Conservation (phyloP, 2,888 invertebrate genomes). For the Pachycephus smyrnensis region DNA sequence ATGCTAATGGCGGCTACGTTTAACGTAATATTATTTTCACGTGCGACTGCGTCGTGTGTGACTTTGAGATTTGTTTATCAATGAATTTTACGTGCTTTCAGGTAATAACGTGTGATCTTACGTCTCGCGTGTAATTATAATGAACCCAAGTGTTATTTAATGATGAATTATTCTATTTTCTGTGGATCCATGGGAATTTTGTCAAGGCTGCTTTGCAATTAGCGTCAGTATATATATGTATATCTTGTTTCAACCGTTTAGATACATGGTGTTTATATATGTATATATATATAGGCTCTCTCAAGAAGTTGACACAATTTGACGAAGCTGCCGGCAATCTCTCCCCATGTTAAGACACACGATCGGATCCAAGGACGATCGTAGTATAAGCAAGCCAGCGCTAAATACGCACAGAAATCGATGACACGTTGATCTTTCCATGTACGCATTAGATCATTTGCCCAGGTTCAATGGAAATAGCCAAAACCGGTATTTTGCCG, state of each 20-base stretch:
- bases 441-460: neutral
- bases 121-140: neutral
- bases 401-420: neutral
- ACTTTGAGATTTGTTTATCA: neutral
- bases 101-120: neutral
- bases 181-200: neutral
- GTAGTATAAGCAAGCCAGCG: neutral
- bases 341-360: constrained; percentile 62
- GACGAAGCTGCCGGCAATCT: constrained; percentile 58
- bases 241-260: neutral
- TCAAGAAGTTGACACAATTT: constrained; percentile 55
- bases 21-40: neutral
- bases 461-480: neutral
- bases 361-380: constrained; percentile 11
- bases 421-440: neutral
- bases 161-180: neutral
- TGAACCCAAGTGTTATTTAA: neutral
- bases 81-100: neutral
- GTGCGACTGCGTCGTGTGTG: neutral
- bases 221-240: neutral
- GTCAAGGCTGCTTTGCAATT: neutral
- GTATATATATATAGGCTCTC: neutral
- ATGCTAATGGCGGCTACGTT: neutral
- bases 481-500: neutral
- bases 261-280: neutral